A percentile compares a stretch with the other conserved stretches of the same genome.
phyloP scores from a whole-genome alignment of 2,113 vertebrate genomes.

The Stegostoma tigrinum region DNA sequence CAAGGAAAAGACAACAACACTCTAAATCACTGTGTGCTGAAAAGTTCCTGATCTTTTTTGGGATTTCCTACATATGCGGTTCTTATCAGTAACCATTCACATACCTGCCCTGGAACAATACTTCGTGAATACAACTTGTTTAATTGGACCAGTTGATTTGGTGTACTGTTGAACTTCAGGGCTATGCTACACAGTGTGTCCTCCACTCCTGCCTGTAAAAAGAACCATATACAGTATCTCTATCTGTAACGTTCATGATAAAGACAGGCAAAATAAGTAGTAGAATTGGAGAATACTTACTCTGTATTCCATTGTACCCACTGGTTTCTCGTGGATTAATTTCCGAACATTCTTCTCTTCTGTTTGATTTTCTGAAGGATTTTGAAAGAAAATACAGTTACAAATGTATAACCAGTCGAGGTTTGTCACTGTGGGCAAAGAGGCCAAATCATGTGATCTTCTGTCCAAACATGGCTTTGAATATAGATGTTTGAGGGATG shows the following conservation, averaged over 20 bases:
- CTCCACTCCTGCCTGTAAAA: conserved; percentile 46
- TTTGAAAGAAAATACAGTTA: neutral
- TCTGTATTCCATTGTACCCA: neutral
- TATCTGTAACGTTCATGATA: neutral
- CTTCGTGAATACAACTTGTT: conserved; percentile 39
- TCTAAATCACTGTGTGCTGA: neutral
- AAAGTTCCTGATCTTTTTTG: neutral
- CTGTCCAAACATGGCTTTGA: neutral
- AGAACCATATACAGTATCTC: neutral
- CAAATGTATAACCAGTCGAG: neutral
- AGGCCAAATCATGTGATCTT: neutral
- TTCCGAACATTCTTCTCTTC: neutral
- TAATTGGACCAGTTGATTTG: conserved; percentile 38
- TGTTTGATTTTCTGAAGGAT: neutral
- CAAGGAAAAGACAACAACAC: too few relatives aligned
- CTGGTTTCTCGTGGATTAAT: conserved; percentile 13
- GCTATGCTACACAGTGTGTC: conserved; percentile 56
- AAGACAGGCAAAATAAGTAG: neutral
- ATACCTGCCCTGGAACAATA: conserved; percentile 47
- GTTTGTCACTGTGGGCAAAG: neutral
- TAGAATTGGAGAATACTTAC: neutral
- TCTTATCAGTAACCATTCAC: neutral
- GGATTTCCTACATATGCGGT: neutral
- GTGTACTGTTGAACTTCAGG: conserved; percentile 44
- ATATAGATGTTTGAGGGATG: neutral